Evolutionary conservation across 2,888 invertebrate species (phyloP), one percentile per base, ranked within the genome.

Genomic region (Ctenicera cuprea): DNA sequence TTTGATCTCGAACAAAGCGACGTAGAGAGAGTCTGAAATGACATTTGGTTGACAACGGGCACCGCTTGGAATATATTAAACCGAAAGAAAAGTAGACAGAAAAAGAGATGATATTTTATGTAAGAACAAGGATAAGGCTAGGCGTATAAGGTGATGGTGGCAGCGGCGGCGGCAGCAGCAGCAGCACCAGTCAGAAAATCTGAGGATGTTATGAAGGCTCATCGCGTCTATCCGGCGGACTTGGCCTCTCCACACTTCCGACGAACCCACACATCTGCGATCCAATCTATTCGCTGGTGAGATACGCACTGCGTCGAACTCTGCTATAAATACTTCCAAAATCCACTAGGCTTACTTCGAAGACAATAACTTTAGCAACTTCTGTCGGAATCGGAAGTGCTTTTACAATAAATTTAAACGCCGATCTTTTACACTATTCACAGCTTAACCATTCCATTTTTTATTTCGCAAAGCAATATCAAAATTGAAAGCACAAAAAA

Each of bases 301-400:
- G 52, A 65, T 50, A 65, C 65, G 65, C 65, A 65, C 37, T 65
- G 65, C 65, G 37, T 52, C 45, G 50, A 65, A 65, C 52, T 59
- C 11, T 50, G 33, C 65, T 65, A 50, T 65, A 65, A 48, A 65
- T 50, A 65, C 50, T 33, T 65, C 37, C 16, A 64, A 65, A 50
- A 65, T 65, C 65, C 26, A 50, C 48, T 16, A 18, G 30, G 65
- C 50, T 50, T 45, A 16, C 41, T 45, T 12, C 26, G 37, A 43
- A 65, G 52, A 65, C 37, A 65, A 37, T 26, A 65, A 63, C 63
- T 63, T 33, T 45, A 38, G 38, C 37, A 18, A 37, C 38, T 59
- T 59, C 38, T 12, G 37, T 18, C 30, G 38, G 38, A 59, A 38
- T 18, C 20, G 59, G 38, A 38, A 59, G 38, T 59, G 37, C 20